Evolutionary conservation across 2,888 invertebrate species (phyloP), one percentile per base, ranked within the genome.

Genomic region (Mechanitis messenoides): DNA sequence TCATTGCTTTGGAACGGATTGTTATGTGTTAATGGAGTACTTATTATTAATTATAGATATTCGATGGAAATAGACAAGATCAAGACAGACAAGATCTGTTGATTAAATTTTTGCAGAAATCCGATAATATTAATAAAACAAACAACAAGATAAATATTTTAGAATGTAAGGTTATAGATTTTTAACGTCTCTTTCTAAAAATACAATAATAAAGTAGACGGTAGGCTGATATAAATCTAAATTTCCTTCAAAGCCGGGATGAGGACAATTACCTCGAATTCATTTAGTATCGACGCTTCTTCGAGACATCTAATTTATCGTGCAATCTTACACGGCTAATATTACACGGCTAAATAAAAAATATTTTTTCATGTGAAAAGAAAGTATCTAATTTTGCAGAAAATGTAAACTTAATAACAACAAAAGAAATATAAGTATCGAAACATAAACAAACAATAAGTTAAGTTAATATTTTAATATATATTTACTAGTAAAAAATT

Each of bases 261-360:
- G 45, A 59, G 59, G 54, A 63, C 65, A 55, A 61, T 60, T 56
- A 57, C 60, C 60, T 60, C 38, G 58, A 60, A 60, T 60, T 60
- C 60, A 58, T 63, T 60, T 60, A 50, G 58, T 60, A 63, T 63
- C 63, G 63, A 58, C 60, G 56, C 53, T 58, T 46, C 33, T 33
- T 53, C 53, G 33, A 47, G 46, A 54, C 56, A 58, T 53, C 58
- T 60, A 50, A 60, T 58, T 62, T 62, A 56, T 56, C 12, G 45
- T 50, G 45, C 57, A 56, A 61, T 56, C 59, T 50, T 55, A 55
- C 20, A 20, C 20, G 20, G 20, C 20, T 20, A 20, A 20, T n/a
- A 55, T 55, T 55, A 38, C 55, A 3, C 4, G n/a, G 9, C 9
- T 31, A 31, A 7, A 9, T 7, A 28, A 50, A 9, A 9, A 50